These are phyloP conservation scores for Saccopteryx leptura DNA, from an alignment of 2,113 vertebrate genomes.

Conservation along the genomic window DNA sequence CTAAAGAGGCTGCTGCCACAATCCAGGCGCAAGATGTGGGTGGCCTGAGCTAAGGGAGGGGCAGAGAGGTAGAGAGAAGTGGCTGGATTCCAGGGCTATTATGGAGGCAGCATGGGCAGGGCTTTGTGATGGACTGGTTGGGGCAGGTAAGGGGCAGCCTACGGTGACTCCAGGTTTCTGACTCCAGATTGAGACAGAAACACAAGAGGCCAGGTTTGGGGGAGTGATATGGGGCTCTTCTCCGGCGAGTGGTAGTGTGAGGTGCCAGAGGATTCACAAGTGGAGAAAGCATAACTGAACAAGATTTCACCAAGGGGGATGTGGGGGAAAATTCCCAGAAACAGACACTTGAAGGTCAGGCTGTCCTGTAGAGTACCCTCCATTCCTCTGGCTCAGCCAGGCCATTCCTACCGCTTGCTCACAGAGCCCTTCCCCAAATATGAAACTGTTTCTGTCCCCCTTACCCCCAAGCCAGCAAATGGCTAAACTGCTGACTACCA, in stretches of 20 bases:
- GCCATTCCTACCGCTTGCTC: not conserved
- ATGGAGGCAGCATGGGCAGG: not conserved
- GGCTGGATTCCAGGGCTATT: not conserved
- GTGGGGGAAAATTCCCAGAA: not conserved
- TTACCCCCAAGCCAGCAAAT: not conserved
- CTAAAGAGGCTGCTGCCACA: not conserved
- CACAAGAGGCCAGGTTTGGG: not conserved
- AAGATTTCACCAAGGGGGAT: not conserved
- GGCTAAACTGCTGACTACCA: not conserved
- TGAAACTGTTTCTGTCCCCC: not conserved
- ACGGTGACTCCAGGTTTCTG: not conserved
- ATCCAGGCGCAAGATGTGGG: not conserved
- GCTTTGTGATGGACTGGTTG: not conserved
- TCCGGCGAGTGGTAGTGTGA: not conserved
- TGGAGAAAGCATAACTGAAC: not conserved
- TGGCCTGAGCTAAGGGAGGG: not conserved
- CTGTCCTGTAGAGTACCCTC: not conserved
- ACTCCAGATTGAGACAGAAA: conserved; percentile 9
- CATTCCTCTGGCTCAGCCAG: not conserved
- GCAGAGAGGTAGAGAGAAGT: not conserved
- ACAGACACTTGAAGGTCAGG: not conserved
- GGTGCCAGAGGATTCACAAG: not conserved
- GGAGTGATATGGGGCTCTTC: not conserved
- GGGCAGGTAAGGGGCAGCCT: not conserved
- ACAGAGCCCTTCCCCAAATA: not conserved